A percentile compares a stretch with the other conserved stretches of the same genome.
phyloP scores from a whole-genome alignment of 2,113 vertebrate genomes.

The Burhinus bistriatus region DNA sequence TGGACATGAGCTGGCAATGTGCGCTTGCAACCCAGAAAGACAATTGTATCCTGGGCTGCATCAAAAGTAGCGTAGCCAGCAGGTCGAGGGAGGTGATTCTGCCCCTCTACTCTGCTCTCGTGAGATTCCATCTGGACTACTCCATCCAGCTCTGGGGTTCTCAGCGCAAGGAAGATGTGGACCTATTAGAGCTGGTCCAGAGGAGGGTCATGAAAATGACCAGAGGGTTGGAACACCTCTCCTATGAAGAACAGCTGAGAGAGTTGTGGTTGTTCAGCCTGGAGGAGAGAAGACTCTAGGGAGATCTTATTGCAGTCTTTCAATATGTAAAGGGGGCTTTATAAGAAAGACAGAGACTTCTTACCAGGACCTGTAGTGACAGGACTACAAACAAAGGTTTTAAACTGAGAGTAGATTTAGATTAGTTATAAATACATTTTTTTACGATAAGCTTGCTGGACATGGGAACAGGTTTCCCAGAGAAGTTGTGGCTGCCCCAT shows the following conservation, averaged over 20 bases:
- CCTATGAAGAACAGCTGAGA: not conserved
- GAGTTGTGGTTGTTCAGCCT: accelerated
- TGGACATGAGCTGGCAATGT: not conserved
- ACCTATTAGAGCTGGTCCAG: not conserved
- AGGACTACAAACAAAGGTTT: not conserved
- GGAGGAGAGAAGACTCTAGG: not conserved
- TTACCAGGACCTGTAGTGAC: not conserved
- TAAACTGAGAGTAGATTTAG: not conserved
- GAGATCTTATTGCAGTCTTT: not conserved
- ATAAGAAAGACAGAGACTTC: not conserved
- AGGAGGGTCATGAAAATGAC: not conserved
- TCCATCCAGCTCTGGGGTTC: not conserved
- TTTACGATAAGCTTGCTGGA: accelerated
- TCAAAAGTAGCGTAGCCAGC: not conserved
- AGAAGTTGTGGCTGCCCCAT: not conserved
- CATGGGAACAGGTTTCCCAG: not conserved
- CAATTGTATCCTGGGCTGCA: not conserved
- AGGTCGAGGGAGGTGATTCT: not conserved
- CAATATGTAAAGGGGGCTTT: not conserved
- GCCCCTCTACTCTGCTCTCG: not conserved
- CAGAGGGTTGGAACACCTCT: not conserved
- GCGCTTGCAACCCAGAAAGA: not conserved
- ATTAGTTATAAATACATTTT: too few relatives aligned
- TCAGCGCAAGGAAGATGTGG: not conserved
- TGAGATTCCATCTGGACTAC: not conserved